Base-by-base conservation (phyloP, 2,888 invertebrate species). In the Athalia rosae region DNA sequence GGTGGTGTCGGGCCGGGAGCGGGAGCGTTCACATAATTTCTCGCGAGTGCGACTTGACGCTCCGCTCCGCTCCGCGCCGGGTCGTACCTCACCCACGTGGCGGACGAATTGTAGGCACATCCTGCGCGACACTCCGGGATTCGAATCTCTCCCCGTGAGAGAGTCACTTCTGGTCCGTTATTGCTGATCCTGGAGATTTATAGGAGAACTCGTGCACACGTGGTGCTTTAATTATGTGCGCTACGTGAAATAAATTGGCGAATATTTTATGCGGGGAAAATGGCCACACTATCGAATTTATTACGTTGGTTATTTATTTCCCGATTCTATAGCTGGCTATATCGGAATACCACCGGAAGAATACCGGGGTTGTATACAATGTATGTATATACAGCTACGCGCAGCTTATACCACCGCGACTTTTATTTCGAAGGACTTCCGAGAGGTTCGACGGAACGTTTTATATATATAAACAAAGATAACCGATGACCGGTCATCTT, bases 151-250 rank as follows among this genome's bases (percentile, higher is more conserved):
- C 84, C 85, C n/a, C n/a, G n/a, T n/a, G n/a, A n/a, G 85, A 85
- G 28, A 28, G 28, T 28, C 28, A 28, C 85, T 83, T 85, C 85
- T 71, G 59, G 66, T 84, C 85, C 88, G 86, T 89, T 89, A 89
- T 89, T 89, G 87, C 89, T 88, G 89, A 89, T 89, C 86, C 86
- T 80, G 80, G 83, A 86, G 87, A 89, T 89, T 89, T 89, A 89
- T 88, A 83, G 84, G 79, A 81, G 85, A 86, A 84, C 85, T 86
- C 85, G 83, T 82, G 85, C 87, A 87, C 89, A 88, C 87, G 85
- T 88, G 89, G 88, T 82, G 87, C 89, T 88, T 89, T 89, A 88
- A 89, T 89, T 89, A 88, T 88, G 87, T 86, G 86, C 83, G 83
- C 79, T 79, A 78, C 63, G 81, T 81, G 80, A 85, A 87, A 88